Evolutionary conservation across 2,888 invertebrate species (phyloP).

Genomic region (Amphipyra berbera): DNA sequence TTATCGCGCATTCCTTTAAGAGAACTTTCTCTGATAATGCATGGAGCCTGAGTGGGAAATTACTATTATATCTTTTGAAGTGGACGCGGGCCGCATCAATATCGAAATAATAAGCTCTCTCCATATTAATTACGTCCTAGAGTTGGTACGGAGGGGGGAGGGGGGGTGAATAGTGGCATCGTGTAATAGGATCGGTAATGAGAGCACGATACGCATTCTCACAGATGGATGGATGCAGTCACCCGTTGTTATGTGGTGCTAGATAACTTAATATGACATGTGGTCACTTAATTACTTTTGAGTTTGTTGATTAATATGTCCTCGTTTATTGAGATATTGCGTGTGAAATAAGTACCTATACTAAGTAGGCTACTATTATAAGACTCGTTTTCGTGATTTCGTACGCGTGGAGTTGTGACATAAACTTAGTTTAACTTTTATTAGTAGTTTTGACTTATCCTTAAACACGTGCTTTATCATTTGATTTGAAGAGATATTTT

Average conservation of each 20-base stretch:
- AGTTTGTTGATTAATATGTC: constrained; percentile 24
- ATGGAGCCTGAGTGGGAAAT: constrained; percentile 69
- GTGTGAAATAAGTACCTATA: background rate
- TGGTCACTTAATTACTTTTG: constrained; percentile 35
- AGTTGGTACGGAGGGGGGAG: constrained; percentile 73
- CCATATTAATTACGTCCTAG: constrained; percentile 86
- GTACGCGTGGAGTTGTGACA: too few species aligned
- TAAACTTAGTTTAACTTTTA: too few species aligned
- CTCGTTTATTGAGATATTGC: constrained; percentile 15
- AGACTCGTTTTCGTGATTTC: too few species aligned
- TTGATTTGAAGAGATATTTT: too few species aligned
- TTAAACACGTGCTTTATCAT: too few species aligned
- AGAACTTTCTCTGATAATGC: constrained; percentile 85
- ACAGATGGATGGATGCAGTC: constrained; percentile 75
- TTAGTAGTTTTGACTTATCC: too few species aligned
- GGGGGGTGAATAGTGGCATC: constrained; percentile 76
- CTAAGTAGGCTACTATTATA: too few species aligned
- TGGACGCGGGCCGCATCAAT: constrained; percentile 66
- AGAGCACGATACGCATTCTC: constrained; percentile 71
- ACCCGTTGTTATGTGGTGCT: constrained; percentile 63
- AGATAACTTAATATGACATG: constrained; percentile 52
- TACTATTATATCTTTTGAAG: constrained; percentile 72
- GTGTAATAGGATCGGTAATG: constrained; percentile 72
- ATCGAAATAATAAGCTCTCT: constrained; percentile 85
- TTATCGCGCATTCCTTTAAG: constrained; percentile 73